Base-by-base conservation (phyloP, 2,797 vertebrate species). In the Paratrypauchen microcephalus region DNA sequence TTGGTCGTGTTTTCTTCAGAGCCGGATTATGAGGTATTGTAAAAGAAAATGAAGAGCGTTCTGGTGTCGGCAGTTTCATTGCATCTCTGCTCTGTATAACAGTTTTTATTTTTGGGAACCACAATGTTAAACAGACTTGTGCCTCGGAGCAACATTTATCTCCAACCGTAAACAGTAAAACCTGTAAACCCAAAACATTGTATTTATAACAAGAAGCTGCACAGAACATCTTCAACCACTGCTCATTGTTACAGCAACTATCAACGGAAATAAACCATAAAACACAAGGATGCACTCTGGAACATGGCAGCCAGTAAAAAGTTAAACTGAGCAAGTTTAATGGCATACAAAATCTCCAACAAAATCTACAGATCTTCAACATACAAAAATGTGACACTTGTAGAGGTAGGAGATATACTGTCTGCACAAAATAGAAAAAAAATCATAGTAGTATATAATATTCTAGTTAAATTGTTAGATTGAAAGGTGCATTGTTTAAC, bases 61-160 rank as follows among this genome's bases (percentile, higher is more conserved):
- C 63, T 52, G 63, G 24, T 65, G 63, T 65, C 63, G 52, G 47
- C 45, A n/a, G 16, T 65, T 65, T 65, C 41, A 65, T 65, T 50
- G 45, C 47, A 6, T 65, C 63, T 65, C 24, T 15, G 8, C 24
- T 24, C 21, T 21, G 23, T 30, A 60, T 11, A 50, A 54, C 59
- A 56, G 21, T 19, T 50, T n/a, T 30, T 65, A 52, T 65, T 50
- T 50, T 50, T 65, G 16, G 63, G 45, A 65, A 65, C 7, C 63
- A 50, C 47, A 32, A 47, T 48, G 41, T 64, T 64, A 47, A 64
- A 65, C 63, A 28, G 47, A 50, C 16, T 65, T 65, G 24, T 28
- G 63, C 47, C 45, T 65, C 26, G 8, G 26, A 52, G 63, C 63
- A 19, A 24, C 19, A 50, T 65, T 50, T 65, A 18, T 28, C 45